Conservation (phyloP, 2,113 vertebrate genomes). For the Caretta caretta region DNA sequence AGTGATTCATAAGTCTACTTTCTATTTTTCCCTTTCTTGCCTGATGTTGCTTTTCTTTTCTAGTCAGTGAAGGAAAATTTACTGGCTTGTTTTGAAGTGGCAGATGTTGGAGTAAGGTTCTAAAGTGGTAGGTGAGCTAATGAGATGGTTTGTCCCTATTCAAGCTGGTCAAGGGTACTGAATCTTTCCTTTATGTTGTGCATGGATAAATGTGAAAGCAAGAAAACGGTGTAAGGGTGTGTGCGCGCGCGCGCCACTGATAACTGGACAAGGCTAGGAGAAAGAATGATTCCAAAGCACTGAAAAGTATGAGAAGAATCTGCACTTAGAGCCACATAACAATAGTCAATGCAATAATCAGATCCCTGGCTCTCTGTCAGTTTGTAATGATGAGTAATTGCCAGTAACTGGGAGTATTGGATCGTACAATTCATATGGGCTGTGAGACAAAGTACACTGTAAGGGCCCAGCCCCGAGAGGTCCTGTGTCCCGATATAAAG, state of each 20-base stretch:
- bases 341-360: background rate
- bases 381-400: background rate
- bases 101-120: background rate
- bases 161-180: background rate
- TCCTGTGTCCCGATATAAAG: background rate
- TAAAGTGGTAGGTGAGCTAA: background rate
- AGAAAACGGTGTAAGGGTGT: background rate
- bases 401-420: background rate
- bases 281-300: background rate
- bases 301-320: background rate
- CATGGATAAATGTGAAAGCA: background rate
- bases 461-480: background rate
- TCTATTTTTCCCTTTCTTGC: background rate
- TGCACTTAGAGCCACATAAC: background rate
- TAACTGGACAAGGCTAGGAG: background rate
- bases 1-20: background rate
- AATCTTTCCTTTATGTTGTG: background rate
- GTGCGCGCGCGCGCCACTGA: too few relatives aligned
- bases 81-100: constrained; percentile 47
- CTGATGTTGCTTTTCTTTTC: background rate
- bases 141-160: background rate
- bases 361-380: background rate
- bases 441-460: background rate
- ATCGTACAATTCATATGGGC: background rate
- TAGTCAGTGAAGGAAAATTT: constrained; percentile 39